These are phyloP conservation scores for Apis florea DNA, from an alignment of 1,140 invertebrate genomes.

Conservation along the genomic window DNA sequence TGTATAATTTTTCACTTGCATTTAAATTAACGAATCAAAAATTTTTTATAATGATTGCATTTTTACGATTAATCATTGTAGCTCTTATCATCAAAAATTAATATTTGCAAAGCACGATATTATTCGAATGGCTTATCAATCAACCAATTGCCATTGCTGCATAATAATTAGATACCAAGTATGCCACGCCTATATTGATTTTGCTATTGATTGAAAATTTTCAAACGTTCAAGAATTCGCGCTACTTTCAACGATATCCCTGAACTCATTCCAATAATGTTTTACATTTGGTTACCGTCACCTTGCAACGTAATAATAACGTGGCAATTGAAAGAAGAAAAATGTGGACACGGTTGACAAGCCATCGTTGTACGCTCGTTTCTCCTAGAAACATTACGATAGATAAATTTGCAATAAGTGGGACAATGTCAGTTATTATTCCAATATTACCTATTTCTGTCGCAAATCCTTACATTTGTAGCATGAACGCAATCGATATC, in stretches of 20 bases:
- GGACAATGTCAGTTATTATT: neutral
- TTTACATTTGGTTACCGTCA: conserved; percentile 7
- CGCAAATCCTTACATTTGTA: neutral
- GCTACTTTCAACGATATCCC: conserved; percentile 13
- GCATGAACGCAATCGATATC: no score
- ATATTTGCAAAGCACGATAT: neutral
- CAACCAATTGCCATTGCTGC: neutral
- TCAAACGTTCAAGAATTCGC: conserved; percentile 4
- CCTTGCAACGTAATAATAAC: neutral
- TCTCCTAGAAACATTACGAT: neutral
- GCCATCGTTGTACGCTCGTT: neutral
- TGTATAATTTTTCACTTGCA: no score
- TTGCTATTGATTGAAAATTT: neutral
- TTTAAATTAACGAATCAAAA: no score
- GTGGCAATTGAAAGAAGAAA: neutral
- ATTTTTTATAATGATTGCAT: no score
- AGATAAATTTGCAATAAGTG: neutral
- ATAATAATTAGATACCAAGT: neutral
- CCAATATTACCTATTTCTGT: neutral
- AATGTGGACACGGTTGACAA: conserved; percentile 25
- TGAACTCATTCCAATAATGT: conserved; percentile 29
- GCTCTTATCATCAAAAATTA: neutral
- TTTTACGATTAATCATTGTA: no score
- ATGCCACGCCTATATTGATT: neutral
- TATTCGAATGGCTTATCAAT: neutral